A percentile compares a stretch with the other conserved stretches of the same genome.
Evolutionary conservation across 2,888 invertebrate species (phyloP).

Genomic region (Hymenopus coronatus): DNA sequence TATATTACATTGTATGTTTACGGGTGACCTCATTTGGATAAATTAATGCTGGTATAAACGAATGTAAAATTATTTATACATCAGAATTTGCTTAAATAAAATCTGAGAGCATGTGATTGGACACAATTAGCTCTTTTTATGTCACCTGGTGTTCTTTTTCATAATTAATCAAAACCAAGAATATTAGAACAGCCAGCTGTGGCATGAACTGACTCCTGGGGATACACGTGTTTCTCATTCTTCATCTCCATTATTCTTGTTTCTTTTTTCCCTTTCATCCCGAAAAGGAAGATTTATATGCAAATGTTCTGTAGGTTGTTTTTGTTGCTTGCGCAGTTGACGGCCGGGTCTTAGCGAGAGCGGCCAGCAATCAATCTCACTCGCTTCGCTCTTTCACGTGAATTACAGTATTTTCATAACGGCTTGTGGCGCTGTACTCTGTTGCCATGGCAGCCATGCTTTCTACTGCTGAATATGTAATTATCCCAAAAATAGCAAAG

Average conservation of each 20-base stretch:
- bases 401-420: not conserved
- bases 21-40: too few species aligned
- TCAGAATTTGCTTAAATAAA: too few species aligned
- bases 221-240: not conserved
- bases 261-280: constrained; percentile 2
- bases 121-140: not conserved
- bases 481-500: not conserved
- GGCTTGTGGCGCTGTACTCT: too few species aligned
- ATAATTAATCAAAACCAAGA: not conserved
- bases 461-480: not conserved
- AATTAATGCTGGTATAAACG: too few species aligned
- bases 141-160: not conserved
- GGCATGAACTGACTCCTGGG: not conserved
- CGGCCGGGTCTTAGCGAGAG: not conserved
- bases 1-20: too few species aligned
- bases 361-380: not conserved
- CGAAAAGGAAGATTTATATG: not conserved
- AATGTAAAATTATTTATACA: too few species aligned
- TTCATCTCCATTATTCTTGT: not conserved
- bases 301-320: not conserved
- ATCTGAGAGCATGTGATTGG: too few species aligned
- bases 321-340: not conserved
- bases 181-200: not conserved
- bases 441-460: not conserved
- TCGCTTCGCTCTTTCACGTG: not conserved